Base-by-base conservation (phyloP, 2,113 vertebrate species). In the Actenoides lindsayi region DNA sequence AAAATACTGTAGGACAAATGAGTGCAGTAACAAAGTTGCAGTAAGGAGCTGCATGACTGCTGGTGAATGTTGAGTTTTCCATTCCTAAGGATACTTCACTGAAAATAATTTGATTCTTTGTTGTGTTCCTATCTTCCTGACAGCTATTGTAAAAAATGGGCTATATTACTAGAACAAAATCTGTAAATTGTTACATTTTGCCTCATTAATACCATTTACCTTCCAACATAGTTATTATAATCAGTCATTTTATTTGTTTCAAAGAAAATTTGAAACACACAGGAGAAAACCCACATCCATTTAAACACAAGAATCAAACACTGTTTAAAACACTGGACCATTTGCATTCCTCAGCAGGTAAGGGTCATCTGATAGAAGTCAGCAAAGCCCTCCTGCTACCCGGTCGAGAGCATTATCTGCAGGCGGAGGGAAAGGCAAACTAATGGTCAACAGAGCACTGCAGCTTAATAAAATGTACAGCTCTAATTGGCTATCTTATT, bases 371-470 rank as follows among this genome's bases (percentile, higher is more conserved):
- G 19, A n/a, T 33, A 2, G 6, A 42, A 57, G 14, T 31, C 42
- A 77, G 33, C 59, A 53, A 27, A 75, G 28, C 21, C 53, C n/a
- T 30, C 7, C 11, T 5, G 3, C 31, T 67, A 30, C 56, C 37
- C 37, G 16, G 17, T 25, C n/a, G 25, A 57, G 42, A 39, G 31
- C 44, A 9, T 48, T 84, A 74, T 13, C 31, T 33, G 30, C 57
- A 68, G 48, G 14, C 0, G 0, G 27, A 64, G 93, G 60, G 65
- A 56, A 59, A 83, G 27, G 57, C 73, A 81, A 70, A 35, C 30
- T 37, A 35, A 9, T 1, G 0, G 16, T 16, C 12, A 78, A 67
- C 48, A 65, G n/a, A 87, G 37, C 12, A 46, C 21, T 2, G 1
- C 63, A 69, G 37, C 37, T 37, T 53, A 62, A 76, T 60, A 68